Conservation (phyloP, 2,888 invertebrate species). For the Leptinotarsa peninsularis region DNA sequence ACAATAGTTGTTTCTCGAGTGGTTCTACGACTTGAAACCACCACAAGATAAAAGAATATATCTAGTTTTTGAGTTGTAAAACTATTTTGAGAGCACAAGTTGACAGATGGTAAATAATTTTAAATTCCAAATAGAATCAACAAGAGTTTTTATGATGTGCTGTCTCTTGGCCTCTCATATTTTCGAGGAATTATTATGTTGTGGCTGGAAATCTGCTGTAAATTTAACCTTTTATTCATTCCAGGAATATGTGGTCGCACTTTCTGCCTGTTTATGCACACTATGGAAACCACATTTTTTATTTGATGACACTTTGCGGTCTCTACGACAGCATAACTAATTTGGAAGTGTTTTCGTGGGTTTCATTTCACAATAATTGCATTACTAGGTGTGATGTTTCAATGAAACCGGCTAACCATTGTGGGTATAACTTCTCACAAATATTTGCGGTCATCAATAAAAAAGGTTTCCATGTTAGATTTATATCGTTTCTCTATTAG, state of each 20-base stretch:
- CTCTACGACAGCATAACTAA: conserved; percentile 27
- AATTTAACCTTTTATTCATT: not conserved
- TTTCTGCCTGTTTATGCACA: not conserved
- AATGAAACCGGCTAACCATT: conserved; percentile 25
- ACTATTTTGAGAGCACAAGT: not conserved
- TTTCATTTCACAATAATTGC: conserved; percentile 31
- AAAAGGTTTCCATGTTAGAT: conserved; percentile 21
- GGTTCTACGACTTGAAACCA: too few relatives aligned
- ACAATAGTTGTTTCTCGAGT: too few relatives aligned
- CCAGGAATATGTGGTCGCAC: conserved; percentile 1
- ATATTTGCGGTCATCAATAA: conserved; percentile 12
- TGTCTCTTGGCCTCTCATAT: not conserved
- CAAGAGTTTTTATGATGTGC: not conserved
- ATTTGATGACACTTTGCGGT: not conserved
- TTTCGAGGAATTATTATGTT: not conserved
- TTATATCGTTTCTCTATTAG: conserved; percentile 19
- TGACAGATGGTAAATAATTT: not conserved
- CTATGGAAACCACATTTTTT: not conserved
- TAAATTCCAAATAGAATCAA: too few relatives aligned
- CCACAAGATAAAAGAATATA: too few relatives aligned
- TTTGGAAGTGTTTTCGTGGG: conserved; percentile 30
- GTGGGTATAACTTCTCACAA: conserved; percentile 25
- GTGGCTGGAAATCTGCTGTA: too few relatives aligned
- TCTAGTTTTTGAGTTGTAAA: not conserved
- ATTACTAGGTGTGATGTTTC: conserved; percentile 38